phyloP scores from a whole-genome alignment of 2,888 invertebrate genomes.

The Micoletzkya japonica region DNA sequence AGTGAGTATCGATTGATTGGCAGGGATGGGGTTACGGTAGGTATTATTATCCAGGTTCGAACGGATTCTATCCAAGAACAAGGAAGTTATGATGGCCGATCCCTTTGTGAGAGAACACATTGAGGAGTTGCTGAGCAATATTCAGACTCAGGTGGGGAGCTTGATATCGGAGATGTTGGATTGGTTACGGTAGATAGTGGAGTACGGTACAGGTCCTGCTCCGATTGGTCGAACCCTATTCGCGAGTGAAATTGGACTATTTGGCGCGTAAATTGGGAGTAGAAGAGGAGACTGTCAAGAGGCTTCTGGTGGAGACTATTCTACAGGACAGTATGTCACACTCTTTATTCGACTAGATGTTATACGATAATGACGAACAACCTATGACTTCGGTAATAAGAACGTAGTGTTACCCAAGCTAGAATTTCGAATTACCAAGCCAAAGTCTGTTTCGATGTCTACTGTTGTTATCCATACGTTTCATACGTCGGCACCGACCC shows the following conservation, averaged over 20 bases:
- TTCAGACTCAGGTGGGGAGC: conserved; percentile 78
- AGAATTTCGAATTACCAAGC: too few species aligned
- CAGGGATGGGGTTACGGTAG: conserved; percentile 74
- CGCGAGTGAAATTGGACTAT: conserved; percentile 94
- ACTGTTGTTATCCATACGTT: too few species aligned
- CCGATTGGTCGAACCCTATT: conserved; percentile 95
- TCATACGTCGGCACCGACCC: too few species aligned
- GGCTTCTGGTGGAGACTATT: conserved; percentile 93
- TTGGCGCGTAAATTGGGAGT: conserved; percentile 78
- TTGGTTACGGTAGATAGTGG: neutral
- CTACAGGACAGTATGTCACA: too few species aligned
- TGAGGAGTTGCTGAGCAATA: conserved; percentile 78
- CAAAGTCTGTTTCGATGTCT: too few species aligned
- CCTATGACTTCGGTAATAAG: too few species aligned
- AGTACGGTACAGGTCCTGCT: conserved; percentile 76
- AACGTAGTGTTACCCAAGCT: too few species aligned
- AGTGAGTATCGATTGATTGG: conserved; percentile 80
- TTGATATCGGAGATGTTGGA: neutral
- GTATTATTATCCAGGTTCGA: conserved; percentile 74
- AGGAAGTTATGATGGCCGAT: conserved; percentile 97
- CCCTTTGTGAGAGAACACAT: conserved; percentile 98
- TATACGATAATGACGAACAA: too few species aligned
- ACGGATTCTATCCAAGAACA: conserved; percentile 87
- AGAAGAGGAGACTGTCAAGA: conserved; percentile 80
- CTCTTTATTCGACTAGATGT: too few species aligned